Evolutionary conservation across 2,888 invertebrate species (phyloP).

Genomic region (Apodemia mormo): DNA sequence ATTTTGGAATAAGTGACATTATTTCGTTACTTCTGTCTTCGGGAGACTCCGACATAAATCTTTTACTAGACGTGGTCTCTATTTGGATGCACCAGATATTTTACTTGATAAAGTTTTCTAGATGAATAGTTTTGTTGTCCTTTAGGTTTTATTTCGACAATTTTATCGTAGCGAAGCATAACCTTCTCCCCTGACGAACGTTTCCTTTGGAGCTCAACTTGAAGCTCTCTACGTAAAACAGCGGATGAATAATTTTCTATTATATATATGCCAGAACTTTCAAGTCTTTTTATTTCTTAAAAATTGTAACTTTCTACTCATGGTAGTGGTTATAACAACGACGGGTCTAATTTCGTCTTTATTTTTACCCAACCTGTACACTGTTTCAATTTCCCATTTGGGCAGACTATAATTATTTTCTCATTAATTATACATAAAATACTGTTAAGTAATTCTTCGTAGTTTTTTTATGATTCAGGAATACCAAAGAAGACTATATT

Average conservation of each 20-base stretch:
- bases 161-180: conserved; percentile 2
- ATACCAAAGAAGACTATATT: conserved; percentile 7
- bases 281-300: too few species aligned
- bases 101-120: not conserved
- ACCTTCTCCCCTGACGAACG: not conserved
- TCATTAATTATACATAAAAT: not conserved
- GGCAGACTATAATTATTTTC: too few species aligned
- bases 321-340: too few species aligned
- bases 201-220: not conserved
- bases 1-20: not conserved
- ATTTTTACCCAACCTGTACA: too few species aligned
- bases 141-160: not conserved
- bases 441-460: not conserved
- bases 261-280: too few species aligned
- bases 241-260: too few species aligned
- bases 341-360: too few species aligned
- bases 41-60: not conserved
- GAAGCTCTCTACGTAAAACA: not conserved
- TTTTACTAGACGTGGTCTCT: conserved; percentile 6
- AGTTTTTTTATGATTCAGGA: not conserved
- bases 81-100: not conserved
- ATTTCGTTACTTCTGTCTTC: conserved; percentile 2
- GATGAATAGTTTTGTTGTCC: conserved; percentile 1
- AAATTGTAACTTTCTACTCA: too few species aligned
- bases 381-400: too few species aligned